Evolutionary conservation across 2,797 vertebrate genomes (phyloP), one percentile per base, ranked within the genome.

Genomic region (Rhodeus uyekii): DNA sequence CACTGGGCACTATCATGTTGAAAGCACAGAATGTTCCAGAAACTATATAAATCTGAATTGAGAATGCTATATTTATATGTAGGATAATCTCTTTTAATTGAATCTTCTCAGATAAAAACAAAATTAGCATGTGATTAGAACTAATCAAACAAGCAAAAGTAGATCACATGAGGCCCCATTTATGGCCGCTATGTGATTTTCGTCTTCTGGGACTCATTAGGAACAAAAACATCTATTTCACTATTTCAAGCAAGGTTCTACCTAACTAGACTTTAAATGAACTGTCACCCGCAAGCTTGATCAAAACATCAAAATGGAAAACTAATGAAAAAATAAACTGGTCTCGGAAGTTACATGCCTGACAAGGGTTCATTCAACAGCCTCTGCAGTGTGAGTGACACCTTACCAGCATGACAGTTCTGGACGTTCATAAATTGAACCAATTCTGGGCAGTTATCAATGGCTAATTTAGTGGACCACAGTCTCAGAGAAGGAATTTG

Each of bases 391-490:
- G 22, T 76, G 68, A 63, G 80, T 78, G 67, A 75, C 72, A 78
- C 60, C 39, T 80, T 74, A 78, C 74, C 7, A 69, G 81, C 42
- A n/a, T 38, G 58, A 69, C 74, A 50, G 38, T 76, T 84, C 64
- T 80, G 48, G 64, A 46, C 29, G 34, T 53, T 79, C 69, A 86
- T 91, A 91, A 87, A 91, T 91, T 87, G 89, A 86, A 90, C 71
- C 88, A 87, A 87, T 86, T 86, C 48, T 87, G 80, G 85, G 67
- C 71, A 72, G 82, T 78, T 89, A 87, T 87, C 90, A 90, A 89
- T 88, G 85, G 91, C 87, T 87, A 90, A 88, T 92, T 91, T 89
- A 90, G 90, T 44, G 77, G 88, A 88, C 86, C 84, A 53, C 86
- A 87, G 87, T 82, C 86, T 86, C 87, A 7, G 83, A 64, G 76